Evolutionary conservation across 1,140 invertebrate species (phyloP), one percentile per base, ranked within the genome.

Genomic region (Schlechtendalia chinensis): DNA sequence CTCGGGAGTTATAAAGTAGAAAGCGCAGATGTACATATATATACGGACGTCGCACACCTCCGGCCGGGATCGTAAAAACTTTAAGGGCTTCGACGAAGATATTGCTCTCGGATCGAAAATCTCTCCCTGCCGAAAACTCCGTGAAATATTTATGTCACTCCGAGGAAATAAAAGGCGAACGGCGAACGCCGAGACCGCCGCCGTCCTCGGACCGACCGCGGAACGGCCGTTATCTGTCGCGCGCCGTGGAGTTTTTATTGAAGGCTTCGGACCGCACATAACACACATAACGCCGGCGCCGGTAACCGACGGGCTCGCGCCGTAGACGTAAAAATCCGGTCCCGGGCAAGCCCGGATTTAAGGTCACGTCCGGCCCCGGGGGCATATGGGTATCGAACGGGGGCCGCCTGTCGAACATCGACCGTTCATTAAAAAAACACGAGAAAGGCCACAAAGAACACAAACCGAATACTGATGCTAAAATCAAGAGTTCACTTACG

Each of bases 111-210:
- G 50, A 72, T 72, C 69, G 24, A 54, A 54, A 54, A 29, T 22
- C 69, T 29, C 54, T 54, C 29, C 17, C 27, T 24, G 3, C 32
- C 32, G 32, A 4, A 39, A 54, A 54, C 24, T 29, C 47, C 27
- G 29, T 54, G 69, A 72, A 72, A 72, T 72, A 72, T 72, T 72
- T 54, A 72, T 72, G 47, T 29, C 54, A 54, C 27, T 53, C 50
- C 50, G 24, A 72, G 69, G 50, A 72, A 29, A 54, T 72, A 54
- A 72, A 72, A 72, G 22, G 67, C 24, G 32, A 32, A 67, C 32
- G 39, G 65, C 19, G 32, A 39, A 29, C 47, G 27, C 22, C n/a
- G n/a, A n/a, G n/a, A n/a, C n/a, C n/a, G n/a, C n/a, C n/a, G n/a
- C n/a, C 6, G 19, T 14, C 19, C 24, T 45, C 22, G 6, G 5